A percentile compares a stretch with the other conserved stretches of the same genome.
phyloP scores from a whole-genome alignment of 2,113 vertebrate genomes.

The Mus pahari region DNA sequence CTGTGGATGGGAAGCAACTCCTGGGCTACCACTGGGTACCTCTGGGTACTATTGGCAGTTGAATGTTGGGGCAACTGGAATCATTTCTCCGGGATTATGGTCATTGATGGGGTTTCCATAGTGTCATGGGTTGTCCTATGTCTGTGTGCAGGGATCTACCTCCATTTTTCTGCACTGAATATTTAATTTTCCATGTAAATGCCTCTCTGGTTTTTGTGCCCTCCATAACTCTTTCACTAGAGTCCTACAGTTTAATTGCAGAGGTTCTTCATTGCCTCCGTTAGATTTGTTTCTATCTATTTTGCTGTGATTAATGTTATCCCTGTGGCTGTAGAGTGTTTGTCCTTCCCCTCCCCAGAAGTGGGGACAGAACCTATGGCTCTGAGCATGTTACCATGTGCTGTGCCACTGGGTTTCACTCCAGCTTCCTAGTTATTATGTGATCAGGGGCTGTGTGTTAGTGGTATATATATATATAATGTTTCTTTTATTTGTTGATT shows the following conservation, averaged over 20 bases:
- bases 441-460: not conserved
- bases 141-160: not conserved
- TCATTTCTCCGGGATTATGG: not conserved
- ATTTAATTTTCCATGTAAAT: not conserved
- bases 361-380: not conserved
- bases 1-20: too few relatives aligned
- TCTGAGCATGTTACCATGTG: not conserved
- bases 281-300: not conserved
- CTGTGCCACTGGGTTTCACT: not conserved
- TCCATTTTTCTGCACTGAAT: not conserved
- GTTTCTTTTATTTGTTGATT: not conserved
- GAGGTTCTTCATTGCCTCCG: not conserved
- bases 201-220: not conserved
- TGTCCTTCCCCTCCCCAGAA: not conserved
- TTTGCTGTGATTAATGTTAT: not conserved
- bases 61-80: not conserved
- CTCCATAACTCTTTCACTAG: not conserved
- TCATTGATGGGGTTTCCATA: not conserved
- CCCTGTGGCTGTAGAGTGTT: not conserved
- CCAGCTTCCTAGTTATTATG: not conserved
- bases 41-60: not conserved
- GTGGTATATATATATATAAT: not conserved
- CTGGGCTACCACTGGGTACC: too few relatives aligned
- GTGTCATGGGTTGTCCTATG: not conserved
- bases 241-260: not conserved